Evolutionary conservation across 1,140 invertebrate genomes (phyloP), one percentile per base, ranked within the genome.

Genomic region (Capitella teleta): DNA sequence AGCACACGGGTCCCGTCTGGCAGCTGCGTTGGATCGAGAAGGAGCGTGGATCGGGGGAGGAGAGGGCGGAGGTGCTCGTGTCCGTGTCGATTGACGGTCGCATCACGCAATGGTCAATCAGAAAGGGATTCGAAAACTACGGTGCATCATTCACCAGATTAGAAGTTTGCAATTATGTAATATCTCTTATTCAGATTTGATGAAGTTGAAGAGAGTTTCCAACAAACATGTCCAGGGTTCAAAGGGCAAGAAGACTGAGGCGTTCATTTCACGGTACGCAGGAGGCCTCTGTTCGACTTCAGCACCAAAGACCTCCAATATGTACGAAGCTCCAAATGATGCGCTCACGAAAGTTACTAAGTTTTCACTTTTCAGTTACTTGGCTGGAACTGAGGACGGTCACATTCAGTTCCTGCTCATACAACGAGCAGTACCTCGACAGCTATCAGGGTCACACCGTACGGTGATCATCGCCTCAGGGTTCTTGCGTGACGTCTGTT

Each of bases 361-460:
- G 16, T 28, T 32, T 5, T 43, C 16, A 28, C 19, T 25, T 34
- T 59, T 28, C 54, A 72, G 70, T 40, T 74, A 74, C 44, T 49
- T 74, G 21, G 67, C 63, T 54, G 71, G 71, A 21, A 72, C 70
- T 52, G 69, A 73, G 55, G 69, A 73, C 43, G 71, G 70, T 16
- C 59, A 64, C 42, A 68, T 74, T 32, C 70, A 74, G 71, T 57
- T 71, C 69, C 6, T 70, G 67, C 56, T 72, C 71, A 16, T 70
- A 73, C 51, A 74, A 69, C 60, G 71, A 74, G 53, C 71, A 74
- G 56, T 73, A 68, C 56, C 50, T 74, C 36, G 65, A 72, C 25
- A 72, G 60, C 24, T 74, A 67, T 52, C 48, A 54, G 32, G 70
- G 68, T 5, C 71, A 74, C 48, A 63, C 57, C 1, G 68, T 72